Base-by-base conservation (phyloP, 2,797 vertebrate genomes). In the Sebastes reedi region DNA sequence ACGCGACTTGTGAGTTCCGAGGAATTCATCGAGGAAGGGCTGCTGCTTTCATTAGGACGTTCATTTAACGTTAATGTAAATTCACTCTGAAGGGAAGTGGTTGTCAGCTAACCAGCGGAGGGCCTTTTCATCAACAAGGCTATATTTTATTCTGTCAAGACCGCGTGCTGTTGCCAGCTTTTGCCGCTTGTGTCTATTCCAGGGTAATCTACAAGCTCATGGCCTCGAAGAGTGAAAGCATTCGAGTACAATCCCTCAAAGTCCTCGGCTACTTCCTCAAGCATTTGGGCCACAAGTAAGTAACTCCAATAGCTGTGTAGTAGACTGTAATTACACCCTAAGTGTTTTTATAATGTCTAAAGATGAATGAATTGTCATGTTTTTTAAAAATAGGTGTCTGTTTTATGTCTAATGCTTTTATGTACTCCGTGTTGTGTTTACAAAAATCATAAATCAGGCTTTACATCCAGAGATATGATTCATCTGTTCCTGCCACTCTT, bases 231-330 rank as follows among this genome's bases (percentile, higher is more conserved):
- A 98, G 97, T 91, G 98, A 99, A 93, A 97, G 97, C 88, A 97
- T 99, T 93, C 97, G 97, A 86, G 97, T 99, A 65, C 98, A 99
- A 91, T 98, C 98, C 66, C 96, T 99, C 91, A 99, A 99, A 92
- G 97, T 98, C 67, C 95, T 99, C 70, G 98, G 97, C 54, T 99
- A 98, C 94, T 99, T 99, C 94, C 96, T 99, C 83, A 99, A 99
- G 92, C 97, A 99, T 91, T 93, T 99, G 89, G 97, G 97, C 79
- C 98, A 99, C 95, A 99, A 99, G 98, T 99, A 96, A 98, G 98
- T 97, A 25, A 6, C 52, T 79, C 20, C 22, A 66, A 8, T 42
- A 71, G 8, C 34, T 64, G 11, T 82, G 54, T 76, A 42, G 32
- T 65, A 56, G 34, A 56, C 11, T 50, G 7, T 67, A 59, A 80